These are phyloP conservation scores for Camponotus vicinus DNA, from an alignment of 1,140 invertebrate species.

Conservation along the genomic window DNA sequence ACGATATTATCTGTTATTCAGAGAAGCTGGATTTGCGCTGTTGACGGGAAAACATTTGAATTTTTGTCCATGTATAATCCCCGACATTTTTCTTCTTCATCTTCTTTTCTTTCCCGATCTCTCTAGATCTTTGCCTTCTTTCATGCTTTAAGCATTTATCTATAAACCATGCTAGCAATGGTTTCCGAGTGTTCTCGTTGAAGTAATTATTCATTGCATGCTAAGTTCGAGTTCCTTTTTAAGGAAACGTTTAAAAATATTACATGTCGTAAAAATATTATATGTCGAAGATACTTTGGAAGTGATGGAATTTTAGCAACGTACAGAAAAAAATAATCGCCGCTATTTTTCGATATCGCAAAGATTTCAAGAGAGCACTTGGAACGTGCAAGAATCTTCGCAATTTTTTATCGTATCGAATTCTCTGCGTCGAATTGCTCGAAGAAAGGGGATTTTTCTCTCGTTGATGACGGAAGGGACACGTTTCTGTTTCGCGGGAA, in stretches of 20 bases:
- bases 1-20: conserved; percentile 61
- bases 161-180: conserved; percentile 25
- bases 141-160: conserved; percentile 11
- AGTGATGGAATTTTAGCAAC: not conserved
- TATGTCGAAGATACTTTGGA: not conserved
- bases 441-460: conserved; percentile 1
- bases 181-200: not conserved
- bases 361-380: not conserved
- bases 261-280: too few species aligned
- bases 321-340: not conserved
- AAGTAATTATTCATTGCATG: not conserved
- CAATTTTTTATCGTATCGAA: conserved; percentile 29
- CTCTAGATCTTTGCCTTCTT: not conserved
- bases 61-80: conserved; percentile 62
- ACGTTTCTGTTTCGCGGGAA: conserved; percentile 35
- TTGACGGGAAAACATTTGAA: conserved; percentile 63
- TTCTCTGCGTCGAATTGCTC: conserved; percentile 13
- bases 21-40: conserved; percentile 44
- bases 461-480: conserved; percentile 17
- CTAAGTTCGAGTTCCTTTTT: not conserved
- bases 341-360: not conserved
- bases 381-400: not conserved
- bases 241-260: not conserved
- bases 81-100: conserved; percentile 56
- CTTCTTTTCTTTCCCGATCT: conserved; percentile 29